Evolutionary conservation across 2,113 vertebrate species (phyloP).

Genomic region (Otolemur garnettii): DNA sequence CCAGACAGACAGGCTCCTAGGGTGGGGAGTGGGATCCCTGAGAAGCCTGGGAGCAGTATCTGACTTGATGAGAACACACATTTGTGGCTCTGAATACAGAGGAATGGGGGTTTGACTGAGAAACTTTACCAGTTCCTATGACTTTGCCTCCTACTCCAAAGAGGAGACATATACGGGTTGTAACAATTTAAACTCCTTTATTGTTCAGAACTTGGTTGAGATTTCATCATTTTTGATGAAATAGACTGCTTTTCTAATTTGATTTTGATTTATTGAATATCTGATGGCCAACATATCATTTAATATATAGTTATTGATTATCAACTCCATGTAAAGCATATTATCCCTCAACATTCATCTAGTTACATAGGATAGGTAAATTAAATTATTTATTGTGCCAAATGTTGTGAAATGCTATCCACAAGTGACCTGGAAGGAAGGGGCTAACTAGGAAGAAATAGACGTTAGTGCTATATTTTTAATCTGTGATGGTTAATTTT

Average conservation of each 20-base stretch:
- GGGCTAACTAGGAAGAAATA: neutral
- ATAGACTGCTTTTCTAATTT: neutral
- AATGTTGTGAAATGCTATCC: neutral
- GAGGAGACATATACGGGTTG: neutral
- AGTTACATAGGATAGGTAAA: neutral
- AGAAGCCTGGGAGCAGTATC: neutral
- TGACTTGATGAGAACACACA: neutral
- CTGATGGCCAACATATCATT: neutral
- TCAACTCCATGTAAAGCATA: neutral
- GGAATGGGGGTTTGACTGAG: neutral
- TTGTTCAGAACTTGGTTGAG: neutral
- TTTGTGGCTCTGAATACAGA: neutral
- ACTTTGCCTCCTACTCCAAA: neutral
- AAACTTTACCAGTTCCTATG: neutral
- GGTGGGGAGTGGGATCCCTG: neutral
- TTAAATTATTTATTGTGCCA: neutral
- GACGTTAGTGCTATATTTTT: neutral
- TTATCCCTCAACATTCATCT: neutral
- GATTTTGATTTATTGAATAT: neutral
- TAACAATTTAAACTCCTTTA: neutral
- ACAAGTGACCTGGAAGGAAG: neutral
- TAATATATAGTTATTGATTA: neutral
- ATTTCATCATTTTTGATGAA: conserved; percentile 12
- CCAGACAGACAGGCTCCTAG: conserved; percentile 10
- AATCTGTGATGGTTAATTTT: neutral